Evolutionary conservation across 2,888 invertebrate genomes (phyloP).

Genomic region (Tholera decimalis): DNA sequence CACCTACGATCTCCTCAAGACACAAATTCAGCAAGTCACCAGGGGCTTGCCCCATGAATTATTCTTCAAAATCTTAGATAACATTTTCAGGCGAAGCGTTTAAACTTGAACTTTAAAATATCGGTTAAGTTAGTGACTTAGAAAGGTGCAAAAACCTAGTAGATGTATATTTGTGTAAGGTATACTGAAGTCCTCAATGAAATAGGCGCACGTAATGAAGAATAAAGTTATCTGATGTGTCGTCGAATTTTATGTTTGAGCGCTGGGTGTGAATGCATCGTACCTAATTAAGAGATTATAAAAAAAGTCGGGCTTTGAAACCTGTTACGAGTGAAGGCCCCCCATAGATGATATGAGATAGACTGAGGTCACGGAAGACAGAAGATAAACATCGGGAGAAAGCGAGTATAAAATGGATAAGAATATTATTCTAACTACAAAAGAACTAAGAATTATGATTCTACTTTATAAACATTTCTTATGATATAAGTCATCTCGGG

Average conservation of each 20-base stretch:
- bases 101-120: conserved; percentile 74
- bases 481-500: conserved; percentile 21
- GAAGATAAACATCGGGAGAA: conserved; percentile 47
- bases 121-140: conserved; percentile 54
- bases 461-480: conserved; percentile 12
- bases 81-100: conserved; percentile 94
- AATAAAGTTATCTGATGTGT: conserved; percentile 43
- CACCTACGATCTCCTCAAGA: conserved; percentile 95
- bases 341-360: conserved; percentile 8
- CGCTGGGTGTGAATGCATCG: conserved; percentile 47
- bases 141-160: conserved; percentile 55
- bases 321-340: conserved; percentile 14
- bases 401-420: conserved; percentile 4
- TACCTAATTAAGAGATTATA: conserved; percentile 30
- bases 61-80: conserved; percentile 96
- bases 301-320: conserved; percentile 12
- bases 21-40: conserved; percentile 96
- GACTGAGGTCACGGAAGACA: conserved; percentile 1
- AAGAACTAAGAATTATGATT: too few species aligned
- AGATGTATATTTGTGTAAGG: conserved; percentile 57
- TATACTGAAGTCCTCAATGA: conserved; percentile 49
- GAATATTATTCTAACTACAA: too few species aligned
- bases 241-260: conserved; percentile 48
- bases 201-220: conserved; percentile 41
- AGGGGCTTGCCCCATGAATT: conserved; percentile 95